Base-by-base conservation (phyloP, 2,888 invertebrate species). In the Noctua janthina region DNA sequence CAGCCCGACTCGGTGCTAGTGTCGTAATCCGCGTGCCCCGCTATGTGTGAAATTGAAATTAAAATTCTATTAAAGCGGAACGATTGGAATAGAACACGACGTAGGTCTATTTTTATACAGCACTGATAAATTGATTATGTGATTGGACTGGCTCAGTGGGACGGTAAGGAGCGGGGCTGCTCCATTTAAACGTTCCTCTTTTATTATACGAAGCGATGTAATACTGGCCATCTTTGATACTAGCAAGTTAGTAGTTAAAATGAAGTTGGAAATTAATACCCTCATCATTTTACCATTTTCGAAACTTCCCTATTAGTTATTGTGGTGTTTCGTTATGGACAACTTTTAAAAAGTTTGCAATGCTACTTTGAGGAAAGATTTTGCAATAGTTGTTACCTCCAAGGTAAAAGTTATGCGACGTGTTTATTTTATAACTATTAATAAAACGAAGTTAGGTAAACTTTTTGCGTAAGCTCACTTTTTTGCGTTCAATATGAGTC, bases 21-120 rank as follows among this genome's bases (percentile, higher is more conserved):
- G 90, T 91, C 92, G 94, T 96, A 95, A 96, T 96, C 95, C 94
- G 89, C 91, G 92, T 88, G 92, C 91, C 92, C 93, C 87, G 92
- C 92, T 93, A 92, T 94, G 94, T 96, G 96, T 96, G 95, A 96
- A 96, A 96, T 95, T 96, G 95, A 95, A 95, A 96, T 96, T 96
- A 96, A 96, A 96, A 95, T 94, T 95, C 94, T 95, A 95, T 95
- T 95, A 94, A 94, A 94, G 91, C 91, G 92, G 92, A 93, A 93
- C 93, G 92, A 93, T 93, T 93, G 93, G 84, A 92, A 94, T 93
- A 93, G 92, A 93, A 91, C 87, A 88, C 86, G 73, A 72, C 82
- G 88, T 89, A 64, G 64, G 64, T 64, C 87, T 90, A 91, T 91
- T 91, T 93, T 91, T 90, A 88, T 90, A 91, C 89, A 85, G 79